Evolutionary conservation across 1,140 invertebrate species (phyloP), one percentile per base, ranked within the genome.

Genomic region (Octopus sinensis): DNA sequence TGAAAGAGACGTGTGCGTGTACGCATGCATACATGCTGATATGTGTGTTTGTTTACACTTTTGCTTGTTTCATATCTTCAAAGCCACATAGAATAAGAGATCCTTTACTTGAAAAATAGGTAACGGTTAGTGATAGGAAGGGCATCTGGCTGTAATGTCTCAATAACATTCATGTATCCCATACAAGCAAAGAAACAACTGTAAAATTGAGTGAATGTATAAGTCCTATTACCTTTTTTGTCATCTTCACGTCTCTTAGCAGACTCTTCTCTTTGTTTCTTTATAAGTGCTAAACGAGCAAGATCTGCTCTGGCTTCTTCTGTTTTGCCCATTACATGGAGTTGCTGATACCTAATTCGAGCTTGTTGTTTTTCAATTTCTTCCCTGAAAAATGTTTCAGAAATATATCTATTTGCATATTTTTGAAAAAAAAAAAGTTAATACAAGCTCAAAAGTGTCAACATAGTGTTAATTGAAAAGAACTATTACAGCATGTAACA

Each of bases 281-380:
- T 94, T 84, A 98, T 96, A 84, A 97, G 94, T 0, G 96, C 96
- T 77, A 93, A 86, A 81, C 97, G 91, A 7, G 97, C 97, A 62
- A 99, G 91, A 92, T 99, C 97, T 1, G 96, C 96, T 82, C 96
- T 93, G 0, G 97, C 97, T 90, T 98, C 96, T 73, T 97, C 97
- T 1, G 97, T 99, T 91, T 97, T 98, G 79, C 97, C 97, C 81
- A 95, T 96, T 0, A 96, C 95, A 87, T 98, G 97, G 43, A 98
- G 91, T 88, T 96, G 96, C 88, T 96, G 95, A 89, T 98, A 98
- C 84, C 96, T 94, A 30, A 94, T 94, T 80, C 94, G 94, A 0
- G 96, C 96, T 87, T 94, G 93, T 88, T 98, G 95, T 86, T 95
- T 95, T 90, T 98, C 96, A 79, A 98, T 91, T 90, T 98, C 97